Evolutionary conservation across 2,797 vertebrate species (phyloP).

Genomic region (Sebastes taczanowskii): DNA sequence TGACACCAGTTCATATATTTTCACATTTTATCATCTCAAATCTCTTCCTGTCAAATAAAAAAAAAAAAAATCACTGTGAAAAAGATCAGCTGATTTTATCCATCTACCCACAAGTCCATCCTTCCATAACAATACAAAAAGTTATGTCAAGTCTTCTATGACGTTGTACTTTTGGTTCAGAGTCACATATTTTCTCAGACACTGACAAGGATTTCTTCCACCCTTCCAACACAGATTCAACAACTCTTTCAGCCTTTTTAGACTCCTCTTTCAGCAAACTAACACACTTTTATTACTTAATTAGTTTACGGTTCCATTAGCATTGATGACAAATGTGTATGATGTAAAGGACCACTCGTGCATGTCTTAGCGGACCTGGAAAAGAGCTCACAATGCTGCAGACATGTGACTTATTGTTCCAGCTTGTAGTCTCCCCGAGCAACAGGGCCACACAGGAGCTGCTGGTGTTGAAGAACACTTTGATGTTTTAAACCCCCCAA

Average conservation of each 20-base stretch:
- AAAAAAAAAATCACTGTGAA: background rate
- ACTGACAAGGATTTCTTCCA: background rate
- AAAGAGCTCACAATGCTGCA: slow-evolving; percentile 27
- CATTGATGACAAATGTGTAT: background rate
- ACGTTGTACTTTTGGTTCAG: background rate
- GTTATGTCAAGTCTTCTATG: background rate
- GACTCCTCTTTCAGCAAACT: background rate
- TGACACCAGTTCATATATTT: background rate
- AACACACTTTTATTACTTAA: slow-evolving; percentile 43
- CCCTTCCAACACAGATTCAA: background rate
- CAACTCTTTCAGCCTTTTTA: background rate
- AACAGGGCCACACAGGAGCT: slow-evolving; percentile 60
- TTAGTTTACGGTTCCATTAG: slow-evolving; percentile 40
- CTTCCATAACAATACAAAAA: background rate
- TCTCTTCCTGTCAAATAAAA: background rate
- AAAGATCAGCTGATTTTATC: background rate
- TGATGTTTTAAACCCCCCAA: slow-evolving; percentile 8
- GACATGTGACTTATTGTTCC: slow-evolving; percentile 54
- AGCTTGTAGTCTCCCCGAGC: slow-evolving; percentile 51
- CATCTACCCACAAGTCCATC: background rate
- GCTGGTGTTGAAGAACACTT: background rate
- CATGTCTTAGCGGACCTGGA: slow-evolving; percentile 15
- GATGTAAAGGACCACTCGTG: slow-evolving; percentile 47
- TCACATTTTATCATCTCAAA: background rate
- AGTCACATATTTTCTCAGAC: background rate